Evolutionary conservation across 2,888 invertebrate genomes (phyloP), one percentile per base, ranked within the genome.

Genomic region (Stomorhina lunata): DNA sequence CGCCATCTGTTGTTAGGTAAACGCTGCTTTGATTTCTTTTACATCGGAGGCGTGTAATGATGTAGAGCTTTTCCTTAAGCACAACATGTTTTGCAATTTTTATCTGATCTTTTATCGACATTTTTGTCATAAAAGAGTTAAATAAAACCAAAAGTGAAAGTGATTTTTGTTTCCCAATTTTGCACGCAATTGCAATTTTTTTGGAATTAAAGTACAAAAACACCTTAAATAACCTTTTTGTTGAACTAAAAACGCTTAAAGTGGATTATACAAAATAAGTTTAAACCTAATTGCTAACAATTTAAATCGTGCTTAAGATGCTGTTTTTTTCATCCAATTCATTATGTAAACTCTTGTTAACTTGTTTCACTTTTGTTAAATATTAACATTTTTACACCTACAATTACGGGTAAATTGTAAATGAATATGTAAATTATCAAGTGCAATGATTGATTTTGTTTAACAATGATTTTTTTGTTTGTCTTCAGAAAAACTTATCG

Each of bases 101-200:
- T n/a, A n/a, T n/a, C n/a, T n/a, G n/a, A n/a, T n/a, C n/a, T n/a
- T n/a, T n/a, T n/a, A n/a, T n/a, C n/a, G n/a, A n/a, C n/a, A n/a
- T n/a, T n/a, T n/a, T n/a, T n/a, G n/a, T n/a, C n/a, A n/a, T n/a
- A n/a, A n/a, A n/a, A n/a, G n/a, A n/a, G 25, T 48, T 17, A 25
- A 34, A 10, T 65, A 27, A 45, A 9, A 57, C 2, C 68, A 80
- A 75, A 69, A 80, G 80, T 80, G 69, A 76, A 76, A 69, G 75
- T 57, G 17, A 12, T 32, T 63, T 22, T 29, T 25, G 50, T 25
- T 66, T 68, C 29, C 22, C 27, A 32, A 15, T 72, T 73, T 53
- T 59, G 25, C 69, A 76, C 66, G 72, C 61, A 59, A 73, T 53
- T 71, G 43, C 25, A 53, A 34, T 75, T 50, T 71, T 65, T 27